These are phyloP conservation scores for Passer montanus DNA, from an alignment of 2,113 vertebrate species.

Conservation along the genomic window DNA sequence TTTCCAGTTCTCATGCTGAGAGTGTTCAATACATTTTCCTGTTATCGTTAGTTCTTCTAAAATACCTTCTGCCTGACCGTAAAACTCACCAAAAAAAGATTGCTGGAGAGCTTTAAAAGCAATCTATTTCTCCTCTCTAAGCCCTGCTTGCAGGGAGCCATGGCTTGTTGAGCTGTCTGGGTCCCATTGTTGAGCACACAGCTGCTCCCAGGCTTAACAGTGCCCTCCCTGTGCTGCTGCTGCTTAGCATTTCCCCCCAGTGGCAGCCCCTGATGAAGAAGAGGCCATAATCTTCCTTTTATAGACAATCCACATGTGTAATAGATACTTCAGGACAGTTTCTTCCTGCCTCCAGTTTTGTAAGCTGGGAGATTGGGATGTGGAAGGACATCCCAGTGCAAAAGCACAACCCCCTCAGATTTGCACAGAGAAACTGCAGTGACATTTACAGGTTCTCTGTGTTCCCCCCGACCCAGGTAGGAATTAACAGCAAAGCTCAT, in stretches of 20 bases:
- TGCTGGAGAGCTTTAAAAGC: background rate
- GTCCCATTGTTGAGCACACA: background rate
- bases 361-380: background rate
- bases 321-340: background rate
- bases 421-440: background rate
- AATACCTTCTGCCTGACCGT: background rate
- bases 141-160: background rate
- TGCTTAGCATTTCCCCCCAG: background rate
- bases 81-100: background rate
- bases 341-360: accelerated
- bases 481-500: background rate
- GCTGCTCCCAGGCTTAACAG: background rate
- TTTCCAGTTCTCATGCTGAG: background rate
- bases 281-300: background rate
- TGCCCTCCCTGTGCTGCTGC: background rate
- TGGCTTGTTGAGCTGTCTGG: background rate
- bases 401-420: background rate
- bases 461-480: background rate
- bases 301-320: background rate
- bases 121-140: background rate
- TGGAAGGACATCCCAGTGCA: background rate
- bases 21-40: background rate
- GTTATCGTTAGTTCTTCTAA: background rate
- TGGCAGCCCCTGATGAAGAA: background rate
- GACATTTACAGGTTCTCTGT: background rate